These are phyloP conservation scores for Stomorhina lunata DNA, from an alignment of 2,888 invertebrate genomes.

Conservation along the genomic window DNA sequence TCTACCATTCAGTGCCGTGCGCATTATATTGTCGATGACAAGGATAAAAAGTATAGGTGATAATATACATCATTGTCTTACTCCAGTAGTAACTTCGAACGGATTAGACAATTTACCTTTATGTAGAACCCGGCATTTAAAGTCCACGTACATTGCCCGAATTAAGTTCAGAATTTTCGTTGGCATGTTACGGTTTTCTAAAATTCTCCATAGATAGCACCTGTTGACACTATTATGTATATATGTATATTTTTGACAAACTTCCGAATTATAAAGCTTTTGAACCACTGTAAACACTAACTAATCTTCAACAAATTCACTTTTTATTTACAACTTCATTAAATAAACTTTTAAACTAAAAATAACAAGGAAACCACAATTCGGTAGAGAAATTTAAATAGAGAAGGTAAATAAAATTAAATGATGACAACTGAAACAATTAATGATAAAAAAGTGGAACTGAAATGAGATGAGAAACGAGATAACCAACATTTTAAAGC, in stretches of 20 bases:
- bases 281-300: not conserved
- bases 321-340: constrained; percentile 31
- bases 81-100: too few species aligned
- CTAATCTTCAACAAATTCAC: constrained; percentile 32
- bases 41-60: too few species aligned
- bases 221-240: too few species aligned
- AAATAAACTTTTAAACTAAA: constrained; percentile 29
- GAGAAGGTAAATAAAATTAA: constrained; percentile 17
- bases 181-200: too few species aligned
- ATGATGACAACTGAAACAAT: constrained; percentile 12
- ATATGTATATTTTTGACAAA: not conserved
- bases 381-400: constrained; percentile 18
- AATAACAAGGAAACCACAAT: constrained; percentile 8
- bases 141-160: too few species aligned
- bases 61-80: too few species aligned
- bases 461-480: not conserved
- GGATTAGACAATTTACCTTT: too few species aligned
- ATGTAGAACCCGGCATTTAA: too few species aligned
- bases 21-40: too few species aligned
- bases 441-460: constrained; percentile 8
- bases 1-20: too few species aligned
- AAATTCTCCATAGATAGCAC: too few species aligned
- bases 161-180: too few species aligned
- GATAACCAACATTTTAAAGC: constrained; percentile 41
- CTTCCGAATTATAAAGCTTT: not conserved